Evolutionary conservation across 2,888 invertebrate genomes (phyloP).

Genomic region (Orthosia cruda): DNA sequence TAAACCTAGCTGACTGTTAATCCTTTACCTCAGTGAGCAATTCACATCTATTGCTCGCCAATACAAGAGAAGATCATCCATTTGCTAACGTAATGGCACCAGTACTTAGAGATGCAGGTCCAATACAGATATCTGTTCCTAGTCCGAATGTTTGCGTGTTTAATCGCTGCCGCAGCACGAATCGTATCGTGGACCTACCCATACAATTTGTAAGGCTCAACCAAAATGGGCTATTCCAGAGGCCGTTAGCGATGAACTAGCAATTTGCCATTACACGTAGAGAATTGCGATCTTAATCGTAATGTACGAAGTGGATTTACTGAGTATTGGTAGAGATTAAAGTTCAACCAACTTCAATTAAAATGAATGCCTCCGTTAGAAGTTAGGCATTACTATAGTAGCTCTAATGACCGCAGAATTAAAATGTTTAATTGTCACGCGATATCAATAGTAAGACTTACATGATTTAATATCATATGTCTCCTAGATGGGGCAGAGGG

Average conservation of each 20-base stretch:
- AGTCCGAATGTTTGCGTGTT: slow-evolving; percentile 49
- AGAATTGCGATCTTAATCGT: slow-evolving; percentile 64
- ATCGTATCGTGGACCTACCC: slow-evolving; percentile 55
- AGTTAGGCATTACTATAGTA: neutral
- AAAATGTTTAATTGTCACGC: neutral
- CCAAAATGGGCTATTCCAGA: slow-evolving; percentile 61
- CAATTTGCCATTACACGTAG: slow-evolving; percentile 61
- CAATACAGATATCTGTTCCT: slow-evolving; percentile 47
- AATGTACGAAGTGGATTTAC: slow-evolving; percentile 52
- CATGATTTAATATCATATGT: too few species aligned
- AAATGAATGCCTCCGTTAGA: slow-evolving; percentile 9
- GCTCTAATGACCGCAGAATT: neutral
- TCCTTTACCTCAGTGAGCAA: neutral
- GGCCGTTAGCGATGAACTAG: slow-evolving; percentile 62
- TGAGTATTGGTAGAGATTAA: slow-evolving; percentile 49
- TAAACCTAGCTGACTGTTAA: neutral
- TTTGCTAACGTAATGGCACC: slow-evolving; percentile 41
- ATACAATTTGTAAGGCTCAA: slow-evolving; percentile 64
- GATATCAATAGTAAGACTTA: too few species aligned
- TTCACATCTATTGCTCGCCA: slow-evolving; percentile 12
- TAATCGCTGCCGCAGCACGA: slow-evolving; percentile 52
- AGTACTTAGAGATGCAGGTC: slow-evolving; percentile 35
- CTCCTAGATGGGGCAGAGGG: too few species aligned
- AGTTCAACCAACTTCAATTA: slow-evolving; percentile 35
- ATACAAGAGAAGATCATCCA: slow-evolving; percentile 22